Evolutionary conservation across 2,113 vertebrate genomes (phyloP), one percentile per base, ranked within the genome.

Genomic region (Eupsittula cactorum): DNA sequence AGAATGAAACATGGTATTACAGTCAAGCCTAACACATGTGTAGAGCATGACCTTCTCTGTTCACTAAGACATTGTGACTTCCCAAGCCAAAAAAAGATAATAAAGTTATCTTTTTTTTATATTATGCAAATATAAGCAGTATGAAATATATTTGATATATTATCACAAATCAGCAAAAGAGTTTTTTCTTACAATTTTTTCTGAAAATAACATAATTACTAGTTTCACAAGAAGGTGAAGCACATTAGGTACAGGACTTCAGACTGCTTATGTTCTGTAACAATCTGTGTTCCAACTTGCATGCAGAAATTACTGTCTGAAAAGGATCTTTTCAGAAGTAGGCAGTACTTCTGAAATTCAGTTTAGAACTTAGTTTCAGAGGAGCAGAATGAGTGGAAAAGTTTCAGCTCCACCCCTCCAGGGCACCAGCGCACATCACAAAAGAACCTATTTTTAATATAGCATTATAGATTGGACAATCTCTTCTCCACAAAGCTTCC

Each of bases 21-120:
- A 94, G 82, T 97, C 87, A 92, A 87, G 80, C 28, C 59, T 96
- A 94, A 97, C 92, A 95, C 31, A 68, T 50, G 65, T 74, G 73
- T 6, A 27, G 70, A 95, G 57, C 80, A 68, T 88, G 95, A 97
- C 94, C 92, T 97, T 94, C 94, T 55, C 55, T 57, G 79, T 70
- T 41, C 62, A 86, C 42, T 86, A 59, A 83, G 67, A 91, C 64
- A 31, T 10, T 74, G 91, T 83, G 63, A 76, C 39, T 93, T 73
- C 80, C 89, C 78, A 74, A 82, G 80, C 47, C 77, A 82, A 89
- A 75, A 28, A 88, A 16, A 86, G 35, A 82, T 0, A 80, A 12
- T 25, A 82, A 55, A 74, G n/a, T 73, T 82, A 63, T 37, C 37
- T 37, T 37, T 37, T 37, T 37, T 37, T 37, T 37, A 37, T 37